Conservation (phyloP, 2,888 invertebrate species). For the Melipona beecheii region DNA sequence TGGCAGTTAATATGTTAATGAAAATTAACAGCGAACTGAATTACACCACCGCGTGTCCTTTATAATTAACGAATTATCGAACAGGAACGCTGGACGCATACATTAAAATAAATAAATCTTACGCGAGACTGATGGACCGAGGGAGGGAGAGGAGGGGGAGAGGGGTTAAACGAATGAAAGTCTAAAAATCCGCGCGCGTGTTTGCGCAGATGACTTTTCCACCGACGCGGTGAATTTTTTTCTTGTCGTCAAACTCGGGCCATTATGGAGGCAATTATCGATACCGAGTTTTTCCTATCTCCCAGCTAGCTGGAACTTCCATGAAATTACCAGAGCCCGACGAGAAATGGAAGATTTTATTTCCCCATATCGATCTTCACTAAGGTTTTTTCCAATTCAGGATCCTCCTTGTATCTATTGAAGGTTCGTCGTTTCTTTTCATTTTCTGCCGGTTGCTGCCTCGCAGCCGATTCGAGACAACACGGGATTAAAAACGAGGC, state of each 20-base stretch:
- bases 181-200: constrained; percentile 16
- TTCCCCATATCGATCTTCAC: constrained; percentile 49
- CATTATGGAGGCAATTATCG: constrained; percentile 63
- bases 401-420: not conserved
- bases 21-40: no score
- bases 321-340: constrained; percentile 48
- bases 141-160: no score
- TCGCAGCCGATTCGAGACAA: constrained; percentile 6
- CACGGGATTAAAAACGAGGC: not conserved
- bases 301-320: constrained; percentile 39
- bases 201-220: constrained; percentile 17
- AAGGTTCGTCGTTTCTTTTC: constrained; percentile 15
- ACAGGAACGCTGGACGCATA: not conserved
- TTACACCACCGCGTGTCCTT: not conserved
- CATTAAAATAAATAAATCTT: not conserved
- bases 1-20: no score
- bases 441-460: not conserved
- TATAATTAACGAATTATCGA: not conserved
- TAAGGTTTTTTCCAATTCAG: not conserved
- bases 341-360: constrained; percentile 49
- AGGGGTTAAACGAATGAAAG: not conserved
- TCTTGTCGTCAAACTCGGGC: constrained; percentile 37
- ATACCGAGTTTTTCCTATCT: constrained; percentile 55
- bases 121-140: not conserved
- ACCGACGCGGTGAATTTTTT: constrained; percentile 20